A percentile compares a stretch with the other conserved stretches of the same genome.
Evolutionary conservation across 2,888 invertebrate species (phyloP).

Genomic region (Anthrax anthrax): DNA sequence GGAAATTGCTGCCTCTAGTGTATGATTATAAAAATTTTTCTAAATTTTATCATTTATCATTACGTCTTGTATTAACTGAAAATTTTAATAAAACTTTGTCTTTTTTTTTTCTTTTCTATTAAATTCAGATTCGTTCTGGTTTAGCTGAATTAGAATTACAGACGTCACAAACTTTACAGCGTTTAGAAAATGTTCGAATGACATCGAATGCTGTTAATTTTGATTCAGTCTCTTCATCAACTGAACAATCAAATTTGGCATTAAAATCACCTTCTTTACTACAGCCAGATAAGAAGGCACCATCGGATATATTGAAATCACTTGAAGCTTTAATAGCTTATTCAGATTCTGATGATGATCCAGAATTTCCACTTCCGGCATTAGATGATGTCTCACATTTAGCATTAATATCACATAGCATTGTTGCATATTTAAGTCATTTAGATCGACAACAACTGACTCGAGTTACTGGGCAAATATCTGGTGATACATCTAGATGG

Average conservation of each 20-base stretch:
- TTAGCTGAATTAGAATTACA: conserved; percentile 53
- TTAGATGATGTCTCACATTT: conserved; percentile 47
- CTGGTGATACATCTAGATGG: conserved; percentile 78
- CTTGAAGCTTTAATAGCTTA: conserved; percentile 51
- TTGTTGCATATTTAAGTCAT: conserved; percentile 75
- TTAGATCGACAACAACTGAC: conserved; percentile 65
- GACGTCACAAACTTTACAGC: conserved; percentile 56
- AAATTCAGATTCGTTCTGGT: conserved; percentile 42
- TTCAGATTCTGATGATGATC: conserved; percentile 46
- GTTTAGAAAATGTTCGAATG: conserved; percentile 45
- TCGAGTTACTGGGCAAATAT: conserved; percentile 64
- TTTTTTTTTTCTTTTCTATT: not conserved
- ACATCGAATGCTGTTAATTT: conserved; percentile 10
- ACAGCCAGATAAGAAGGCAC: conserved; percentile 39
- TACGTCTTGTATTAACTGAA: not conserved
- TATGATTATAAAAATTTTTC: conserved; percentile 21
- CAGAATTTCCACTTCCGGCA: conserved; percentile 42
- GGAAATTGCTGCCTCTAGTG: conserved; percentile 33
- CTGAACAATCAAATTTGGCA: conserved; percentile 10
- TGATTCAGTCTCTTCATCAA: not conserved
- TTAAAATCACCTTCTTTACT: conserved; percentile 31
- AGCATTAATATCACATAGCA: conserved; percentile 71
- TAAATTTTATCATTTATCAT: too few species aligned
- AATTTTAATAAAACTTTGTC: too few species aligned
- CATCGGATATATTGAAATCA: conserved; percentile 36